Evolutionary conservation across 2,797 vertebrate genomes (phyloP).

Genomic region (Spea hammondii): DNA sequence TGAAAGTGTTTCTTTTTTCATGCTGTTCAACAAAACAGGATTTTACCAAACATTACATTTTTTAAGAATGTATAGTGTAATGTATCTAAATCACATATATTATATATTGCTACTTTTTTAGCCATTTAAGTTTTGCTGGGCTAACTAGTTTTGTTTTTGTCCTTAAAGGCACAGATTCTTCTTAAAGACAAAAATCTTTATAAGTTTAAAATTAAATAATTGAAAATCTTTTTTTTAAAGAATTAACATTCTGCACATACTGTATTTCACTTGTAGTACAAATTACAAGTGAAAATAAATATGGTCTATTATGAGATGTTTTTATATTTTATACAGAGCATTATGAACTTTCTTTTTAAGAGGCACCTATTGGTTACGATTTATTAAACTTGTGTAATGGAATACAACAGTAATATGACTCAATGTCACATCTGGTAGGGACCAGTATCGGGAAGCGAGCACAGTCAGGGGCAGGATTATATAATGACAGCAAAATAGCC

Average conservation of each 20-base stretch:
- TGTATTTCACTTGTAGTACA: too few species aligned
- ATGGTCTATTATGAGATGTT: background rate
- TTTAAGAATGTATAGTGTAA: slow-evolving; percentile 34
- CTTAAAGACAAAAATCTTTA: too few species aligned
- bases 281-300: background rate
- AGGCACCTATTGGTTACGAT: slow-evolving; percentile 34
- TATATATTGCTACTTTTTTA: too few species aligned
- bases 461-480: slow-evolving; percentile 46
- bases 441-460: slow-evolving; percentile 19
- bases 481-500: slow-evolving; percentile 55
- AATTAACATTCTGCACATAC: too few species aligned
- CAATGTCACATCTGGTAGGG: slow-evolving; percentile 48
- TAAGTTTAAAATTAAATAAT: too few species aligned
- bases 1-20: too few species aligned
- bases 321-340: background rate
- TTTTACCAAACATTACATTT: too few species aligned
- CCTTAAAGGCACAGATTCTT: too few species aligned
- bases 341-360: slow-evolving; percentile 10
- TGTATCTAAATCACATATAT: background rate
- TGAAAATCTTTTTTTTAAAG: too few species aligned
- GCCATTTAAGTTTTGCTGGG: too few species aligned
- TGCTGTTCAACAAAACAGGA: too few species aligned
- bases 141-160: too few species aligned
- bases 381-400: slow-evolving; percentile 43
- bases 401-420: slow-evolving; percentile 44